phyloP scores from a whole-genome alignment of 2,888 invertebrate genomes.

The Lasioglossum lativentre region DNA sequence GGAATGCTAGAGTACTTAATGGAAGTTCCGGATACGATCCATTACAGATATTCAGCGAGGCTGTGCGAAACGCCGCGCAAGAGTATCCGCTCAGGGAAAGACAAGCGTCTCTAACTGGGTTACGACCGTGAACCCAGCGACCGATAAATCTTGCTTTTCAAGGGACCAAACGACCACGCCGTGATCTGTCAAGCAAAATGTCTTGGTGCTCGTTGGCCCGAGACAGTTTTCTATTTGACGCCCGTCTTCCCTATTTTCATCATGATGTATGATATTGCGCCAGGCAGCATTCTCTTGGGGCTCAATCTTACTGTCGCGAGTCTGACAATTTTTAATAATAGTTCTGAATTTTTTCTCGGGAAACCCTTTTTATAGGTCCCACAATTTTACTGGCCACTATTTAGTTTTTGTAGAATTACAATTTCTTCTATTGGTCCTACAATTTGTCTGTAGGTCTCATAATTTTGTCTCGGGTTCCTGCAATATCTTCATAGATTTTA shows the following conservation, averaged over 20 bases:
- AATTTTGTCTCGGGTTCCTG: background rate
- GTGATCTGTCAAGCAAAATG: background rate
- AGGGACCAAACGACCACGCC: background rate
- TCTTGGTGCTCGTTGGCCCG: background rate
- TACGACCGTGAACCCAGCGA: slow-evolving; percentile 52
- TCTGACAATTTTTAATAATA: background rate
- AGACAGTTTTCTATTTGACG: background rate
- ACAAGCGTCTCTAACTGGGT: slow-evolving; percentile 43
- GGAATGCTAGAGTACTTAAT: slow-evolving; percentile 36
- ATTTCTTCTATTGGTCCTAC: background rate
- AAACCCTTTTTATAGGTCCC: background rate
- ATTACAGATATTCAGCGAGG: slow-evolving; percentile 48
- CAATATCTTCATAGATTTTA: background rate
- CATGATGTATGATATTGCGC: background rate
- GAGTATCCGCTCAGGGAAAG: background rate
- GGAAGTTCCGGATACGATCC: slow-evolving; percentile 57
- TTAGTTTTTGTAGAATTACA: background rate
- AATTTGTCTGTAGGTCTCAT: background rate
- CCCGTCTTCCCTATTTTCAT: background rate
- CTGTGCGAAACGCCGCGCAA: background rate
- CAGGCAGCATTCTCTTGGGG: background rate
- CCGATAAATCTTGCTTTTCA: slow-evolving; percentile 48
- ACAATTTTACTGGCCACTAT: background rate
- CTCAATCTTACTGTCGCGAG: background rate
- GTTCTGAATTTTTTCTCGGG: background rate